Conservation (phyloP, 2,113 vertebrate species). For the Heloderma charlesbogerti region DNA sequence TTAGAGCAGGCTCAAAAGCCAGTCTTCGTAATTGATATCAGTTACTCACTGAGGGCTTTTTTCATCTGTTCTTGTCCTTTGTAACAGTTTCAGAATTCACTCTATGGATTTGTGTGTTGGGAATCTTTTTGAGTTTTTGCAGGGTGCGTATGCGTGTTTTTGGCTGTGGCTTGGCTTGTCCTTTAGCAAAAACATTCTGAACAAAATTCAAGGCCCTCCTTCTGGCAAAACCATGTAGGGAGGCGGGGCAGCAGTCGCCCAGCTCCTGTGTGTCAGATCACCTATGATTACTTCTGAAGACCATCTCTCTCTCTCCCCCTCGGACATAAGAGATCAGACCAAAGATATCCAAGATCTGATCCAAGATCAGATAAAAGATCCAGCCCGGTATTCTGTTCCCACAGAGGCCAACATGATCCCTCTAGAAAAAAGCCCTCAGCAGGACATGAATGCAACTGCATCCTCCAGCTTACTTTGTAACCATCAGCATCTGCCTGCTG, state of each 20-base stretch:
- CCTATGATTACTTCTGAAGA: too few species aligned
- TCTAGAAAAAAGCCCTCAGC: too few species aligned
- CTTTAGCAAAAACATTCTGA: background rate
- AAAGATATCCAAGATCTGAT: too few species aligned
- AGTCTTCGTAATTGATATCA: conserved; percentile 84
- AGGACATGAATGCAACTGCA: too few species aligned
- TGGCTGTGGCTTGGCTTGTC: background rate
- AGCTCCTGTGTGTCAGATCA: background rate
- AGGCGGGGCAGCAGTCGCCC: background rate
- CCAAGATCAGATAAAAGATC: too few species aligned
- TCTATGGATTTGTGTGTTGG: conserved; percentile 19
- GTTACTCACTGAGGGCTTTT: conserved; percentile 78
- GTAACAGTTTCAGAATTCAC: conserved; percentile 75
- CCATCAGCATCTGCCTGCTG: too few species aligned
- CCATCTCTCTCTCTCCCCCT: too few species aligned
- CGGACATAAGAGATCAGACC: too few species aligned
- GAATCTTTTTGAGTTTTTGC: background rate
- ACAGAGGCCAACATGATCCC: too few species aligned
- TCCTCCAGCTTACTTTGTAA: too few species aligned
- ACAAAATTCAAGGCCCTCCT: background rate
- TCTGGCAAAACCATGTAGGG: background rate
- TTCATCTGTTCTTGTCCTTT: conserved; percentile 77
- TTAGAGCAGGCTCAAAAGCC: conserved; percentile 83
- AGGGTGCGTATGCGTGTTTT: background rate
- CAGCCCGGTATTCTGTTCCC: too few species aligned